These are phyloP conservation scores for Andrena haemorrhoa DNA, from an alignment of 2,888 invertebrate genomes.

Conservation along the genomic window DNA sequence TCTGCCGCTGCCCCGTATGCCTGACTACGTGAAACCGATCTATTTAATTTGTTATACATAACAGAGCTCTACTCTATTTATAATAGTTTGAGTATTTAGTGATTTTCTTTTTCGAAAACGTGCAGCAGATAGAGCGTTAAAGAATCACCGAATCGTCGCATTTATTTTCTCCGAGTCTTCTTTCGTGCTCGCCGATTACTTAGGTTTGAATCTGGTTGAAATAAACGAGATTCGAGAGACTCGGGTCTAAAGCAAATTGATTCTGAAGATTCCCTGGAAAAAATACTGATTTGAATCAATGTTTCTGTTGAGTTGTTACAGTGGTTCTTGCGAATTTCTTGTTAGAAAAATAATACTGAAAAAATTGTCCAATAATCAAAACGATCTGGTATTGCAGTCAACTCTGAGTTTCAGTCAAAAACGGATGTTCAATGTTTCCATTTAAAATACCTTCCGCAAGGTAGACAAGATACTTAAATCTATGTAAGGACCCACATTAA, in stretches of 20 bases:
- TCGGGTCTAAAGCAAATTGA: constrained; percentile 14
- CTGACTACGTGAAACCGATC: too few species aligned
- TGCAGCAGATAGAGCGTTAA: too few species aligned
- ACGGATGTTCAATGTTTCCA: neutral
- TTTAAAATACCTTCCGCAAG: neutral
- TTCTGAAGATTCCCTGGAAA: neutral
- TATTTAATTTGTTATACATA: too few species aligned
- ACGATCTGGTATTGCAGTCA: neutral
- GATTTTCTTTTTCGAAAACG: too few species aligned
- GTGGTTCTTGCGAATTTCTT: neutral
- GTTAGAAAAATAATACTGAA: neutral
- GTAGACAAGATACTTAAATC: neutral
- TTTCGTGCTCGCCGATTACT: constrained; percentile 7
- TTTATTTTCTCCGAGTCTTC: neutral
- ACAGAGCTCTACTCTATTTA: too few species aligned
- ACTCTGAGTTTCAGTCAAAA: neutral
- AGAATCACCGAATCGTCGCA: too few species aligned
- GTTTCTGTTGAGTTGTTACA: neutral
- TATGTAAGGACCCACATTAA: neutral
- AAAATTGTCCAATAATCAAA: neutral
- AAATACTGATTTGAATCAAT: constrained; percentile 17
- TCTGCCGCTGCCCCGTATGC: too few species aligned
- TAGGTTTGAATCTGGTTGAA: neutral
- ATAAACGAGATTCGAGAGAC: constrained; percentile 1
- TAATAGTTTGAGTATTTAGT: too few species aligned